These are phyloP conservation scores for Ornithorhynchus anatinus DNA, from an alignment of 2,113 vertebrate genomes.

Conservation along the genomic window DNA sequence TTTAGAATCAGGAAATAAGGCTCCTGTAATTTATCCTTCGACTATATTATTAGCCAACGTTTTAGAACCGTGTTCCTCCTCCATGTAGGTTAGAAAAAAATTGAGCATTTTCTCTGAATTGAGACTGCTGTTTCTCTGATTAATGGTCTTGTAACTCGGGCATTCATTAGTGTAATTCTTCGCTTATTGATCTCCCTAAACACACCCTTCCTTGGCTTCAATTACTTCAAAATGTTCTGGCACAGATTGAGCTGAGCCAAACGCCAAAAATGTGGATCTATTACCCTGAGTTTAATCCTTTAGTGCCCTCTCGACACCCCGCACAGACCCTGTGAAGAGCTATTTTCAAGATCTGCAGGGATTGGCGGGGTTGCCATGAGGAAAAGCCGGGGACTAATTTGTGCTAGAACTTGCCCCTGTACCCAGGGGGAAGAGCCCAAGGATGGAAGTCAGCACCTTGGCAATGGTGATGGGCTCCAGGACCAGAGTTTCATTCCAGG, in stretches of 20 bases:
- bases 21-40: slow-evolving; percentile 21
- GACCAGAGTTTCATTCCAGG: no score
- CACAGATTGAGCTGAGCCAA: background rate
- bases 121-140: slow-evolving; percentile 28
- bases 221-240: slow-evolving; percentile 13
- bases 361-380: background rate
- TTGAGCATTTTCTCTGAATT: slow-evolving; percentile 10
- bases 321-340: background rate
- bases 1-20: slow-evolving; percentile 16
- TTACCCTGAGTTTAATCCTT: background rate
- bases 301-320: background rate
- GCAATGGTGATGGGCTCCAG: no score
- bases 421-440: no score
- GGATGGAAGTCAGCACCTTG: no score
- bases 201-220: slow-evolving; percentile 27
- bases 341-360: background rate
- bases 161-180: slow-evolving; percentile 40
- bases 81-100: slow-evolving; percentile 36
- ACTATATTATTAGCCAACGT: slow-evolving; percentile 30
- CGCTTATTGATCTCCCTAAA: slow-evolving; percentile 35
- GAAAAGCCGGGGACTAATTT: no score
- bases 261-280: slow-evolving; percentile 10
- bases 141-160: slow-evolving; percentile 13
- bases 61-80: slow-evolving; percentile 34
- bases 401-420: no score